Evolutionary conservation across 2,797 vertebrate species (phyloP).

Genomic region (Alectoris magna): DNA sequence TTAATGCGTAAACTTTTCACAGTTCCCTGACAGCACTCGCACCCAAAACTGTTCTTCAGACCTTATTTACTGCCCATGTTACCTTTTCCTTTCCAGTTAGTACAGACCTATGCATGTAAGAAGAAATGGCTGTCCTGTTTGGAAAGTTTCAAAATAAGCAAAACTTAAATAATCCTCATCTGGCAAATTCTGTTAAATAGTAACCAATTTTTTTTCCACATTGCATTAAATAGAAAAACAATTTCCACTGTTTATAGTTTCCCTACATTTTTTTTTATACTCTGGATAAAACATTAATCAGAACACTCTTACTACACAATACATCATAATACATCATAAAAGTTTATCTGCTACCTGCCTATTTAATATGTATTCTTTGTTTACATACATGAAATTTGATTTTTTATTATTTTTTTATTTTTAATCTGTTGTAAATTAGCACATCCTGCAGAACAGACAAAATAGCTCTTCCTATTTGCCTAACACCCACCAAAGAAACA

Average conservation of each 20-base stretch:
- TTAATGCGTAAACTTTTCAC: not conserved
- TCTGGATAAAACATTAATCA: conserved; percentile 28
- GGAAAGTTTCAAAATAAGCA: conserved; percentile 51
- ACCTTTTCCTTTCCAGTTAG: not conserved
- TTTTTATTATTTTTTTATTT: conserved; percentile 66
- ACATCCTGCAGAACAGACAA: conserved; percentile 38
- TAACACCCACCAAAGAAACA: conserved; percentile 35
- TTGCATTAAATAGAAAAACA: conserved; percentile 58
- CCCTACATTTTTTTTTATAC: not conserved
- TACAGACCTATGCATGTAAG: not conserved
- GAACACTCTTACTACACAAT: not conserved
- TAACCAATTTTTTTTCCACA: not conserved
- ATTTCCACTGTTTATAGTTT: conserved; percentile 44
- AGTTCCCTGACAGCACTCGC: not conserved
- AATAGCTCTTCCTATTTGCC: conserved; percentile 38
- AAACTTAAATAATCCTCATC: conserved; percentile 30
- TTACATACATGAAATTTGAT: conserved; percentile 47
- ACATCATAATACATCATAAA: not conserved
- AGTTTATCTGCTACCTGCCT: not conserved
- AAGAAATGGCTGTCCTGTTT: not conserved
- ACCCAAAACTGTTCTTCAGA: not conserved
- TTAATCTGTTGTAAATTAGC: conserved; percentile 53
- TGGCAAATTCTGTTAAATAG: conserved; percentile 62
- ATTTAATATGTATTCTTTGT: conserved; percentile 30
- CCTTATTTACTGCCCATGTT: conserved; percentile 21